Conservation (phyloP, 1,140 invertebrate genomes). For the Ruditapes philippinarum region DNA sequence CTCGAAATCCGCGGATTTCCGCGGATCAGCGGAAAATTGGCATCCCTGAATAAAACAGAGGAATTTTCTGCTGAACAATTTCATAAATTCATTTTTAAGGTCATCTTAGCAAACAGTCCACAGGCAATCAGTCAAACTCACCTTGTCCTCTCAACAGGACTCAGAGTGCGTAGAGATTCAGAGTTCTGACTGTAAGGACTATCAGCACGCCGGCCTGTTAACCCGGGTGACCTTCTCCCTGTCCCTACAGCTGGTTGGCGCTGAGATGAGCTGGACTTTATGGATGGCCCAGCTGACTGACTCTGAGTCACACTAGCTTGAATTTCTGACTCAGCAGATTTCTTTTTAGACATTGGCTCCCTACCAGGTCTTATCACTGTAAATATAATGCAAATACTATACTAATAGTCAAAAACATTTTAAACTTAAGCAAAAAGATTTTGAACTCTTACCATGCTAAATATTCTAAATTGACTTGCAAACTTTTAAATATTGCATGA, state of each 20-base stretch:
- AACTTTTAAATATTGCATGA: no score
- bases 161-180: conserved; percentile 49
- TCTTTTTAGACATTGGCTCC: conserved; percentile 64
- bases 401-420: background rate
- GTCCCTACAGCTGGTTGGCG: background rate
- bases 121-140: background rate
- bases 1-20: no score
- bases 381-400: background rate
- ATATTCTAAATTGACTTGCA: no score
- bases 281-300: background rate
- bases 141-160: conserved; percentile 45
- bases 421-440: no score
- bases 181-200: conserved; percentile 31
- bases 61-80: no score
- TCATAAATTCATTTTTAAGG: no score
- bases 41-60: no score
- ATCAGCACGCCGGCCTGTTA: background rate
- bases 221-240: background rate
- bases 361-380: conserved; percentile 60
- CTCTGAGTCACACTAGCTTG: background rate
- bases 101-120: no score
- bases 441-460: no score
- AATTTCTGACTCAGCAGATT: conserved; percentile 8
- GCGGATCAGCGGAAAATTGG: no score
- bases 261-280: background rate